Conservation (phyloP, 1,140 invertebrate genomes). For the Aleiodes sp. region DNA sequence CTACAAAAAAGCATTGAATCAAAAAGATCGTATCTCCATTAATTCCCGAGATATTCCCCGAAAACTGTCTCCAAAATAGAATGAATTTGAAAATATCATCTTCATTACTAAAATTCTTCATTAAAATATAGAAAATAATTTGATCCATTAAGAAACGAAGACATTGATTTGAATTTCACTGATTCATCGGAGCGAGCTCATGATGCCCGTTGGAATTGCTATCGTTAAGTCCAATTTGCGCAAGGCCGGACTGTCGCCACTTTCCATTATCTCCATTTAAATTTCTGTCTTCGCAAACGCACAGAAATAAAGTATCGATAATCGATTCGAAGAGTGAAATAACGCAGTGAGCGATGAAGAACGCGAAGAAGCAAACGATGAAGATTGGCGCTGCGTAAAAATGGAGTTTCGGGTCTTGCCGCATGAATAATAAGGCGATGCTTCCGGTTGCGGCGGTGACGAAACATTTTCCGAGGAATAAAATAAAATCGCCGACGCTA, state of each 20-base stretch:
- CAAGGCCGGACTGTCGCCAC: slow-evolving; percentile 73
- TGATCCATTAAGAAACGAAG: too few species aligned
- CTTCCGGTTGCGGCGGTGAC: slow-evolving; percentile 82
- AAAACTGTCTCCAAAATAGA: too few species aligned
- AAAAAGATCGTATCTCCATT: too few species aligned
- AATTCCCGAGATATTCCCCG: too few species aligned
- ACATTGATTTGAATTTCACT: background rate
- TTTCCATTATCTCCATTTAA: slow-evolving; percentile 72
- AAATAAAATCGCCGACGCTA: slow-evolving; percentile 92
- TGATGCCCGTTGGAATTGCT: slow-evolving; percentile 59
- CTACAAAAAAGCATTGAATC: too few species aligned
- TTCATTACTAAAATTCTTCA: too few species aligned
- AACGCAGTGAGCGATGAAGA: slow-evolving; percentile 92
- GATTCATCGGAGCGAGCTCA: slow-evolving; percentile 55
- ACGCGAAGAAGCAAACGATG: slow-evolving; percentile 87
- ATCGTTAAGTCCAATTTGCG: slow-evolving; percentile 63
- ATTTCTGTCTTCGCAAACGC: slow-evolving; percentile 87
- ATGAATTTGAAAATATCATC: too few species aligned
- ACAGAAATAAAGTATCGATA: slow-evolving; percentile 93
- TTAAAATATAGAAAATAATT: too few species aligned
- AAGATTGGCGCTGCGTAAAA: slow-evolving; percentile 89
- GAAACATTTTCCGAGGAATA: slow-evolving; percentile 92
- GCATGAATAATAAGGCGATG: slow-evolving; percentile 78
- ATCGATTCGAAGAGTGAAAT: slow-evolving; percentile 96
- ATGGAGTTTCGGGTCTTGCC: slow-evolving; percentile 75